Evolutionary conservation across 2,888 invertebrate genomes (phyloP).

Genomic region (Phyllotreta striolata): DNA sequence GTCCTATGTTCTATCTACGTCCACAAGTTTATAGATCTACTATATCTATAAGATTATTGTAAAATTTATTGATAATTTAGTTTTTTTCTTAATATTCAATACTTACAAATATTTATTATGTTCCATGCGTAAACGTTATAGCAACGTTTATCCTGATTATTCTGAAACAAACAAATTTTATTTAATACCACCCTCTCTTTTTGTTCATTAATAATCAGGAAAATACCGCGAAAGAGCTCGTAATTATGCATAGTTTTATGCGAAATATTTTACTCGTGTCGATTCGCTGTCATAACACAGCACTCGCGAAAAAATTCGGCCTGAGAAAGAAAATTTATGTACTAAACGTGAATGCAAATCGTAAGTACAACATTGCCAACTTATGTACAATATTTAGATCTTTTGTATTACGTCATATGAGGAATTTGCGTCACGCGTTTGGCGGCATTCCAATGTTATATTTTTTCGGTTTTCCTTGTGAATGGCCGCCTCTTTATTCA

Average conservation of each 20-base stretch:
- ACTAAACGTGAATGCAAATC: constrained; percentile 11
- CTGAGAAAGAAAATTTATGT: background rate
- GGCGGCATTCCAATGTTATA: background rate
- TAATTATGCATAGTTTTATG: too few species aligned
- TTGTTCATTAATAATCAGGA: background rate
- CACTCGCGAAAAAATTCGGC: background rate
- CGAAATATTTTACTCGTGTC: too few species aligned
- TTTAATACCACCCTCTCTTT: background rate
- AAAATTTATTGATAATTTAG: too few species aligned
- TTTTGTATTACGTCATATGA: constrained; percentile 1
- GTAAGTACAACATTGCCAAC: constrained; percentile 12
- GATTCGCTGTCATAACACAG: too few species aligned
- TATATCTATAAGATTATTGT: too few species aligned
- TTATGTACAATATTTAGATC: constrained; percentile 10
- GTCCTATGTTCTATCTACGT: too few species aligned
- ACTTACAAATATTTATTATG: constrained; percentile 40
- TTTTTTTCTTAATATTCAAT: background rate
- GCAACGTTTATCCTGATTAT: constrained; percentile 35
- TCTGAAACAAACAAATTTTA: constrained; percentile 34
- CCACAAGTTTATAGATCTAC: too few species aligned
- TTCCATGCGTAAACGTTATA: constrained; percentile 41
- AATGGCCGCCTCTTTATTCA: background rate
- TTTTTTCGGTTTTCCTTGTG: background rate
- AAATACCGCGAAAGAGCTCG: background rate
- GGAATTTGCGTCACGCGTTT: background rate